These are phyloP conservation scores for Chrysolina oricalcia DNA, from an alignment of 2,888 invertebrate genomes.

Conservation along the genomic window DNA sequence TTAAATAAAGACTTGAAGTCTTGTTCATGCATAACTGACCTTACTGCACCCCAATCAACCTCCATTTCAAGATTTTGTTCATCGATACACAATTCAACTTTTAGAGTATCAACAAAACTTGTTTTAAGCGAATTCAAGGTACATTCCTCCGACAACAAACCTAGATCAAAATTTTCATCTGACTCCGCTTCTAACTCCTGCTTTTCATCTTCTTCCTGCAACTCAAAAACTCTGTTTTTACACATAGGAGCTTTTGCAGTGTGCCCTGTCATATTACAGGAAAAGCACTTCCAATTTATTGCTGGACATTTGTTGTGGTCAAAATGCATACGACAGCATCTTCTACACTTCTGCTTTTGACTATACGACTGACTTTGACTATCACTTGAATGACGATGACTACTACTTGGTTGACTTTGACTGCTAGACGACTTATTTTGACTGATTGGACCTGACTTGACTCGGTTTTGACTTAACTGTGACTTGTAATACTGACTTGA, in stretches of 20 bases:
- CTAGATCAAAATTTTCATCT: not conserved
- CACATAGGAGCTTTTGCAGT: constrained; percentile 22
- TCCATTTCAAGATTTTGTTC: not conserved
- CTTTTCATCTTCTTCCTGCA: not conserved
- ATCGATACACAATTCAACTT: not conserved
- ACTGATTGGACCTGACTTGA: too few species aligned
- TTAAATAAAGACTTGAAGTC: not conserved
- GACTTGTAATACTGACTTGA: not conserved
- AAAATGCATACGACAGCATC: not conserved
- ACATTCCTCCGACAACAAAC: not conserved
- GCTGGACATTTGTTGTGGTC: constrained; percentile 33
- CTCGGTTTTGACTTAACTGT: too few species aligned
- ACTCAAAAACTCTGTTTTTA: not conserved
- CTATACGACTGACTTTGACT: too few species aligned
- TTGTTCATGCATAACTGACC: not conserved
- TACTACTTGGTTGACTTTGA: too few species aligned
- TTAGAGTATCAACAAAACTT: not conserved
- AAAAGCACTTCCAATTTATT: constrained; percentile 34
- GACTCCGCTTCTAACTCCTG: not conserved
- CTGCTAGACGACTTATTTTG: too few species aligned
- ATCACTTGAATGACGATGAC: not conserved
- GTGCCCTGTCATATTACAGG: constrained; percentile 32
- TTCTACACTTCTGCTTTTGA: constrained; percentile 2
- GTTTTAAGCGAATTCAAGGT: not conserved
- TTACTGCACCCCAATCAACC: not conserved